Evolutionary conservation across 1,140 invertebrate genomes (phyloP), one percentile per base, ranked within the genome.

Genomic region (Conopomorpha cramerella): DNA sequence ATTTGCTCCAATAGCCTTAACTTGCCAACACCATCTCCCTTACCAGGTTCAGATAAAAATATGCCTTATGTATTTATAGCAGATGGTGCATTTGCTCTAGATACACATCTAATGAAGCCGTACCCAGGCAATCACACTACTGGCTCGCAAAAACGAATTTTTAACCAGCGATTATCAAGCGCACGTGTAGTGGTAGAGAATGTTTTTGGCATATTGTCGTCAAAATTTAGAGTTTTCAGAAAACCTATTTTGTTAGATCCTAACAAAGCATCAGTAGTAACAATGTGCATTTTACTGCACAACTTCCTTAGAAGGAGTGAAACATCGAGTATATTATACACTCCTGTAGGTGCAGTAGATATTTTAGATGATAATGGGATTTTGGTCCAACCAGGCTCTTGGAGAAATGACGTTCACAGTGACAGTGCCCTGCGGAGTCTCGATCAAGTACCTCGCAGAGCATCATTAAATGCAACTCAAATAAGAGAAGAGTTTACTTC

Each of bases 31-130:
- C 39, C 47, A 13, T 17, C 34, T 16, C 38, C 43, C 28, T 33
- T 72, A 14, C 48, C 46, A 39, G 44, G 41, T 23, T 33, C 34
- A 36, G 38, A 51, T 26, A 43, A 39, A 8, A 23, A 42, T 34
- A 34, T 61, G 15, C 55, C 62, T 8, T 62, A 65, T 38, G 44
- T 71, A 18, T 53, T 82, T 46, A 38, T 81, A 16, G 78, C 51
- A 14, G 79, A 83, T 51, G 66, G 79, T 30, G 79, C 77, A 17
- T 83, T 82, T 57, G 49, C 67, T 7, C 19, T 81, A 17, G 28
- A 33, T 15, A 15, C 38, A 38, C 39, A 70, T 40, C 26, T 81
- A 8, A 51, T 79, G 58, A 78, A 77, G 46, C 74, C 77, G 25
- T 79, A 54, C 45, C 30, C 41, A 11, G 44, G 38, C 18, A 45